A percentile compares a stretch with the other conserved stretches of the same genome.
Conservation (phyloP, 1,140 invertebrate species). For the Lordiphosa stackelbergi region DNA sequence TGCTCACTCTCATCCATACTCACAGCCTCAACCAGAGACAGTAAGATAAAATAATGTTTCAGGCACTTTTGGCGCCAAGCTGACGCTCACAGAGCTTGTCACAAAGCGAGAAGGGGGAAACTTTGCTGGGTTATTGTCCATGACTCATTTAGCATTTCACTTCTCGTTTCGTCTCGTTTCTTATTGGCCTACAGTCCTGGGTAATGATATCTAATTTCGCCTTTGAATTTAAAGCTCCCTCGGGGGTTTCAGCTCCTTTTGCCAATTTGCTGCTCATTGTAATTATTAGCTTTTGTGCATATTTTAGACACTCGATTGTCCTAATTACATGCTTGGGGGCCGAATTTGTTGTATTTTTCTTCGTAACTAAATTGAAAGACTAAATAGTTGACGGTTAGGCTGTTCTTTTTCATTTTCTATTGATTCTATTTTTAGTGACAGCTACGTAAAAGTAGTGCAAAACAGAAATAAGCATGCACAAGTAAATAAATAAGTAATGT, state of each 20-base stretch:
- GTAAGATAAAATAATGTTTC: slow-evolving; percentile 9
- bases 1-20: neutral
- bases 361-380: neutral
- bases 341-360: neutral
- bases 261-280: slow-evolving; percentile 49
- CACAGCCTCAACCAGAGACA: slow-evolving; percentile 8
- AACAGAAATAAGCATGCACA: neutral
- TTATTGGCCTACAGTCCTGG: slow-evolving; percentile 7
- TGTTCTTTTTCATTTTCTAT: neutral
- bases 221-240: slow-evolving; percentile 27
- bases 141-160: slow-evolving; percentile 34
- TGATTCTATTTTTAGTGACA: slow-evolving; percentile 28
- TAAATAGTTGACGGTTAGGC: neutral
- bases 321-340: slow-evolving; percentile 42
- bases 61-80: slow-evolving; percentile 42
- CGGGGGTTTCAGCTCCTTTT: slow-evolving; percentile 11
- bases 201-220: slow-evolving; percentile 37
- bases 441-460: slow-evolving; percentile 8
- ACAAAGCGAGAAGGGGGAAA: neutral
- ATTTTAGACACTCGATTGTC: slow-evolving; percentile 54
- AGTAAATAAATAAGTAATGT: slow-evolving; percentile 32
- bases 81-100: neutral
- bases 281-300: slow-evolving; percentile 51
- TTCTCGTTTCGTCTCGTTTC: neutral
- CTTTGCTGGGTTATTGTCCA: slow-evolving; percentile 4